Percentiles rank a stretch among this genome's conserved stretches.
phyloP scores from a whole-genome alignment of 2,797 vertebrate species.

The Carcharodon carcharias region DNA sequence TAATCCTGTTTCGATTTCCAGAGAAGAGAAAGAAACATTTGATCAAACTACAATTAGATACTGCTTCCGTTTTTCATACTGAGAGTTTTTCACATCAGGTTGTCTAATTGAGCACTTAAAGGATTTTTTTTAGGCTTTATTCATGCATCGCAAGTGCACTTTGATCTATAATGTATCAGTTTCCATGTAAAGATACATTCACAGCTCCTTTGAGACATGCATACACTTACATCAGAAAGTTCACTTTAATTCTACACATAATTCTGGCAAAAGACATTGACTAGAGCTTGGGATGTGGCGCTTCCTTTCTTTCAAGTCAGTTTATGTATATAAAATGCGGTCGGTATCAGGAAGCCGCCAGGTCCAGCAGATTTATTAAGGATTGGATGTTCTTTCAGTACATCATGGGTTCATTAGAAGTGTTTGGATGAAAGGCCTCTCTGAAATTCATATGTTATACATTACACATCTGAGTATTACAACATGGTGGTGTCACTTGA shows the following conservation, averaged over 20 bases:
- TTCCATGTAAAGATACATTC: not conserved
- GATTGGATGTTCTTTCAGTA: constrained; percentile 15
- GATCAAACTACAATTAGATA: not conserved
- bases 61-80: not conserved
- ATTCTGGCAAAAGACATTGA: not conserved
- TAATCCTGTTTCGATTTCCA: not conserved
- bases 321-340: constrained; percentile 8
- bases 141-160: not conserved
- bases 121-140: not conserved
- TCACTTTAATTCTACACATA: not conserved
- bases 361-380: constrained; percentile 26
- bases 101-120: not conserved
- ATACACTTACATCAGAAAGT: not conserved
- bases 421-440: constrained; percentile 13
- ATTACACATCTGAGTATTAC: constrained; percentile 36
- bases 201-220: not conserved
- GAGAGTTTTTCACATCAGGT: not conserved
- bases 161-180: constrained; percentile 11
- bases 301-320: not conserved
- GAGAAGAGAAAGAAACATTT: not conserved
- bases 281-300: not conserved
- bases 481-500: constrained; percentile 27
- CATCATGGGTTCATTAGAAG: constrained; percentile 15
- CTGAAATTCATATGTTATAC: constrained; percentile 34
- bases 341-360: constrained; percentile 13